These are phyloP conservation scores for Zenarchopterus dispar DNA, from an alignment of 2,797 vertebrate species.

Conservation along the genomic window DNA sequence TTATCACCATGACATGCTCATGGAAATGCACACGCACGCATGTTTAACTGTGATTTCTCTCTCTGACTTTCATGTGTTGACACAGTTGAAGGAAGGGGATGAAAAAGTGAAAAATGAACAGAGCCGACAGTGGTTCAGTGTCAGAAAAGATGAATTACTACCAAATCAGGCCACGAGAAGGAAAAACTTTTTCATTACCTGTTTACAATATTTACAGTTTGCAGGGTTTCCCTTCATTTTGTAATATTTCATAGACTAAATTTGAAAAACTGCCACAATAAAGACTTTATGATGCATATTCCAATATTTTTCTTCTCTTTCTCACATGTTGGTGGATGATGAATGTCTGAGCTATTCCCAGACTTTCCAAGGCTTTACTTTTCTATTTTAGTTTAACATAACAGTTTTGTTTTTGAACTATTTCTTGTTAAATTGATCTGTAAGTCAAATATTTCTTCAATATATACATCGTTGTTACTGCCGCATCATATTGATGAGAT, in stretches of 20 bases:
- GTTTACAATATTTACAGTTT: too few relatives aligned
- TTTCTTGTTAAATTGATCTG: conserved; percentile 10
- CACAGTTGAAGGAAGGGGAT: not conserved
- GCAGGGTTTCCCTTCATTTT: conserved; percentile 12
- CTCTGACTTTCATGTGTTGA: conserved; percentile 8
- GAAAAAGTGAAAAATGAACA: not conserved
- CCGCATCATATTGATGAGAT: not conserved
- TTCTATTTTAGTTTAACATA: conserved; percentile 9
- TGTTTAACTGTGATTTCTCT: conserved; percentile 28
- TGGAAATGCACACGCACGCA: conserved; percentile 24
- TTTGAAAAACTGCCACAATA: not conserved
- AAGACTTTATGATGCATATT: not conserved
- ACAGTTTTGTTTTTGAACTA: not conserved
- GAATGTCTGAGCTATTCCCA: conserved; percentile 11
- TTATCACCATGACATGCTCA: conserved; percentile 56
- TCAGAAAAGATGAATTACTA: not conserved
- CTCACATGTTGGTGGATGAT: conserved; percentile 21
- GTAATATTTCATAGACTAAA: conserved; percentile 4
- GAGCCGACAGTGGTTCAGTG: not conserved
- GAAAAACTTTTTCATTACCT: conserved; percentile 2
- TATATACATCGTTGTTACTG: not conserved
- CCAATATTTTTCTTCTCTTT: conserved; percentile 15
- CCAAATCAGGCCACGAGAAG: conserved; percentile 3
- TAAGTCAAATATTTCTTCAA: not conserved
- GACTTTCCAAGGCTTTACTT: conserved; percentile 19